phyloP scores from a whole-genome alignment of 2,888 invertebrate species.

The Agriopis marginaria region DNA sequence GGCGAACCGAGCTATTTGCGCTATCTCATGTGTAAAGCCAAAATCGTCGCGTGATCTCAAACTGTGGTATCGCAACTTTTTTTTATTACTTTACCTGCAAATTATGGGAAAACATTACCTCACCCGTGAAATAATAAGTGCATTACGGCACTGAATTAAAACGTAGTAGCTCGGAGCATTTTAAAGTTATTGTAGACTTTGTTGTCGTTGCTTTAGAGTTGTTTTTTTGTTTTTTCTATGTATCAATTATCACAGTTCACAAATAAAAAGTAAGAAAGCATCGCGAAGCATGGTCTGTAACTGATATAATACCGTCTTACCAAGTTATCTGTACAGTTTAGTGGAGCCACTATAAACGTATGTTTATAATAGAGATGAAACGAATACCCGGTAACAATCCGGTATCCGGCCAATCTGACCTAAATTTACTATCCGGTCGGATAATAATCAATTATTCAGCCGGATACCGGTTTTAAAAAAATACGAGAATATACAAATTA shows the following conservation, averaged over 20 bases:
- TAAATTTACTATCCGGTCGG: no score
- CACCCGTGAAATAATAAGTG: slow-evolving; percentile 25
- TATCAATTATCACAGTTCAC: slow-evolving; percentile 20
- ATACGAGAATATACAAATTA: no score
- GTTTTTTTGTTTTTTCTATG: background rate
- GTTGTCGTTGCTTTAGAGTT: background rate
- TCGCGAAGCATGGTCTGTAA: slow-evolving; percentile 20
- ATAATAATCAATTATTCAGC: no score
- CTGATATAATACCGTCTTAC: slow-evolving; percentile 11
- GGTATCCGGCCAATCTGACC: no score
- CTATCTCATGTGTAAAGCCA: slow-evolving; percentile 8
- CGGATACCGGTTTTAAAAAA: no score
- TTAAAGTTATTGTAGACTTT: background rate
- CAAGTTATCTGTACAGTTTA: background rate
- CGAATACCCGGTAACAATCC: no score
- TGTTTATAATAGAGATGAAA: no score
- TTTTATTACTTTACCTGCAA: slow-evolving; percentile 15
- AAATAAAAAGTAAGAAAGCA: slow-evolving; percentile 33
- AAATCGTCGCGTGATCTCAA: slow-evolving; percentile 23
- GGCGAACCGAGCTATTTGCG: slow-evolving; percentile 8
- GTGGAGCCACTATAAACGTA: background rate
- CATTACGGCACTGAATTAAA: background rate
- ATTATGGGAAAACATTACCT: slow-evolving; percentile 32
- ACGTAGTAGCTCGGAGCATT: background rate
- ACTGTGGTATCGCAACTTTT: slow-evolving; percentile 14